phyloP scores from a whole-genome alignment of 1,140 invertebrate genomes.

The Mactra quadrangularis region DNA sequence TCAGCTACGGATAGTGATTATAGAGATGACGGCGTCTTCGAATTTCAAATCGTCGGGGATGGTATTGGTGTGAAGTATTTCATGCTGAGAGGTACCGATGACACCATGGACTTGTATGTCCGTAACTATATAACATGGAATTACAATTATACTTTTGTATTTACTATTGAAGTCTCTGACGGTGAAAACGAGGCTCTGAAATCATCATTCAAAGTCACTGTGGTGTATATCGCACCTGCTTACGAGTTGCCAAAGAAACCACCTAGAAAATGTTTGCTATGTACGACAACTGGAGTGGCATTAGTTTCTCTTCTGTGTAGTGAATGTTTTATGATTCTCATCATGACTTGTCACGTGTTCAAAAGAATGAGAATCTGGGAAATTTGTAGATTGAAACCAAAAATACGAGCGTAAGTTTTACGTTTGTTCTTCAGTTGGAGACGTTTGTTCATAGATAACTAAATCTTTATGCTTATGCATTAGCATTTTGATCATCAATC shows the following conservation, averaged over 20 bases:
- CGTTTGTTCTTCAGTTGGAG: no score
- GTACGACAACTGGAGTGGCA: neutral
- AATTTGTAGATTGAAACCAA: slow-evolving; percentile 4
- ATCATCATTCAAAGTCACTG: neutral
- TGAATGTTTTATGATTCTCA: neutral
- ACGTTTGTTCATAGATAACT: no score
- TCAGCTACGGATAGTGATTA: slow-evolving; percentile 12
- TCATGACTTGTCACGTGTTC: neutral
- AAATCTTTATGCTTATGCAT: no score
- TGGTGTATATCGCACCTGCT: neutral
- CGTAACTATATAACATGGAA: neutral
- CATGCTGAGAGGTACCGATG: neutral
- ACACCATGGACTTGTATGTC: neutral
- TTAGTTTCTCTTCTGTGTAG: neutral
- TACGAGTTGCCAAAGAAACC: neutral
- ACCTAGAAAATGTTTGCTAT: neutral
- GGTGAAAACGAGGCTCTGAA: neutral
- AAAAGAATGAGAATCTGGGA: neutral
- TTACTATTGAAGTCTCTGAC: slow-evolving; percentile 6
- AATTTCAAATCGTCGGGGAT: neutral
- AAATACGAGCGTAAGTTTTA: slow-evolving; percentile 1
- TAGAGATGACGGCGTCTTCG: slow-evolving; percentile 8
- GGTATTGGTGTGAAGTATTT: slow-evolving; percentile 10
- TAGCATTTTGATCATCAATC: no score
- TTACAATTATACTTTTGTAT: slow-evolving; percentile 13